Evolutionary conservation across 2,888 invertebrate species (phyloP), one percentile per base, ranked within the genome.

Genomic region (Eupsilia transversa): DNA sequence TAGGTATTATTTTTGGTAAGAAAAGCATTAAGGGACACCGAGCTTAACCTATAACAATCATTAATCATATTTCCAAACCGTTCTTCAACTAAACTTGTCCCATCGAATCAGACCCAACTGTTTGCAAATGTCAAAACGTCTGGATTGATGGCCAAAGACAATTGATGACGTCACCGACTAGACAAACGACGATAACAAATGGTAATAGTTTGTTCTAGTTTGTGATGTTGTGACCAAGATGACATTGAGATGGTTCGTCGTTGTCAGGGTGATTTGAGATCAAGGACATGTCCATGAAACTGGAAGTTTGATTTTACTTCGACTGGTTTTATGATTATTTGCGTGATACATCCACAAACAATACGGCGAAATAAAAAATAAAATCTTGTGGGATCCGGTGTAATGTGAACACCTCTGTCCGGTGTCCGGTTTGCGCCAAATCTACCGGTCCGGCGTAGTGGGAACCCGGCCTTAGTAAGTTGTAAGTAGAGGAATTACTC

Each of bases 81-180:
- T 46, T 56, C 49, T 30, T 30, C 41, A 27, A 52, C n/a, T 20
- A 59, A n/a, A 23, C 49, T 43, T 7, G 0, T 23, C 20, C 17
- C 1, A 46, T 35, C 61, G 20, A 74, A 27, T 57, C 23, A n/a
- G 5, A 65, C 27, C 23, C 12, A 80, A 74, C 64, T 35, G 14
- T 80, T 56, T 56, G 41, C 10, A 57, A 57, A 66, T 20, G 65
- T 75, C 81, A 80, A 56, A 74, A 61, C 41, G 30, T 30, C 38
- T 30, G 35, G 65, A 79, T 69, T 75, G 76, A 75, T 79, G 0
- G 46, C 43, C n/a, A 56, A 35, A 66, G 76, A 54, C 65, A 23
- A 74, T 57, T 46, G 46, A 70, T 61, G 52, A 66, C 65, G 52
- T 66, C 49, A 66, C 27, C 57, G 63, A 41, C 52, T 46, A 63